Conservation (phyloP, 2,113 vertebrate species). For the Halichoerus grypus region DNA sequence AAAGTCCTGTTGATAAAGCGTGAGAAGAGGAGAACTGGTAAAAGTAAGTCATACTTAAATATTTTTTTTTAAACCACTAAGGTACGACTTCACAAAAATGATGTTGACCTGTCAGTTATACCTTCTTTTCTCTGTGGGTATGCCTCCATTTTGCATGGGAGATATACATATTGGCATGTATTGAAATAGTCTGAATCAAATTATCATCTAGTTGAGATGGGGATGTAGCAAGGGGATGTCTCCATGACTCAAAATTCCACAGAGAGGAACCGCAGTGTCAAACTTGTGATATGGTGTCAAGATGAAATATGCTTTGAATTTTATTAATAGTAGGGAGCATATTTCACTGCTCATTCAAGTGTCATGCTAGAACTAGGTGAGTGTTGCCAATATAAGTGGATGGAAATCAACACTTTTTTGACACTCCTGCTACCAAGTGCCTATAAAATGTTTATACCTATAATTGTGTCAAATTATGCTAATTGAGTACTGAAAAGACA, state of each 20-base stretch:
- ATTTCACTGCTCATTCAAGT: slow-evolving; percentile 80
- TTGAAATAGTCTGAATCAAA: slow-evolving; percentile 83
- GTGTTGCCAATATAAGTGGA: slow-evolving; percentile 81
- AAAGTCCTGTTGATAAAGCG: slow-evolving; percentile 44
- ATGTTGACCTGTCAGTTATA: slow-evolving; percentile 69
- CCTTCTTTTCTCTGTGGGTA: slow-evolving; percentile 51
- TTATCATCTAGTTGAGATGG: slow-evolving; percentile 80
- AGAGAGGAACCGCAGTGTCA: slow-evolving; percentile 80
- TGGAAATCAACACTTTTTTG: slow-evolving; percentile 86
- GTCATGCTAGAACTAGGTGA: slow-evolving; percentile 74
- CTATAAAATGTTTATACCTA: slow-evolving; percentile 88
- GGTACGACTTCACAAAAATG: slow-evolving; percentile 67
- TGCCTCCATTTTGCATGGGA: slow-evolving; percentile 49
- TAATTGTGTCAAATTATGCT: slow-evolving; percentile 88
- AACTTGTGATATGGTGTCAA: slow-evolving; percentile 82
- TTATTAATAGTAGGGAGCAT: slow-evolving; percentile 72
- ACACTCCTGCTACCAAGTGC: slow-evolving; percentile 83
- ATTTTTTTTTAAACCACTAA: slow-evolving; percentile 48
- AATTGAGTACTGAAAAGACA: slow-evolving; percentile 87
- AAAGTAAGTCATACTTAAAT: slow-evolving; percentile 35
- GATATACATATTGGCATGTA: slow-evolving; percentile 76
- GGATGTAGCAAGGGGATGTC: slow-evolving; percentile 76
- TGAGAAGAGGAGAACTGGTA: neutral
- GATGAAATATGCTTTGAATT: slow-evolving; percentile 80
- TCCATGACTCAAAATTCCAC: slow-evolving; percentile 81